Evolutionary conservation across 35 echinoderm and acorn worm genomes (phyloP).

Genomic region (Diadema setosum): DNA sequence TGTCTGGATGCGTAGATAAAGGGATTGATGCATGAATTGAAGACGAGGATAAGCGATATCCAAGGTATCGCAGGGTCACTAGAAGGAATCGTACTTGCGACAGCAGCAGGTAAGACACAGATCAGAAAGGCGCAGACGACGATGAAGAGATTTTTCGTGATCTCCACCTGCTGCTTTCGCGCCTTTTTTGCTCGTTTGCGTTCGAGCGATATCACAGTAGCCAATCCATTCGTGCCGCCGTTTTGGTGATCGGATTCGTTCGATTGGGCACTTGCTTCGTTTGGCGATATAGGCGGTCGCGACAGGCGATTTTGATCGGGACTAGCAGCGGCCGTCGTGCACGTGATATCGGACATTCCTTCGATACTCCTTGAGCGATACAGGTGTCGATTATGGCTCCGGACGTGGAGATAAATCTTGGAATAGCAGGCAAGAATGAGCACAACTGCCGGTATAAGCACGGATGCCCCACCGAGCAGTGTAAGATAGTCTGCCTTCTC

Average conservation of each 20-base stretch:
- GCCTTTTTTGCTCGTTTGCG: neutral
- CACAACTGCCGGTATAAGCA: neutral
- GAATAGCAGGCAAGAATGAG: neutral
- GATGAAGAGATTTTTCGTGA: conserved; percentile 44
- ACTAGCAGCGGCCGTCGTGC: neutral
- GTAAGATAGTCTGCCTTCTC: neutral
- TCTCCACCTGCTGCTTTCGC: conserved; percentile 2
- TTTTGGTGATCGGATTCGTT: neutral
- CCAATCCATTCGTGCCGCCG: neutral
- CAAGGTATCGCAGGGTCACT: conserved; percentile 43
- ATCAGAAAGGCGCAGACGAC: conserved; percentile 31
- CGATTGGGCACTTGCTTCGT: neutral
- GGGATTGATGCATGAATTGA: conserved; percentile 45
- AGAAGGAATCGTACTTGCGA: conserved; percentile 12
- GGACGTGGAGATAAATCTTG: neutral
- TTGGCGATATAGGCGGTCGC: neutral
- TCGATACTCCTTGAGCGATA: neutral
- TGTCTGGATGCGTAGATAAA: conserved; percentile 53
- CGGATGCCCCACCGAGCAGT: neutral
- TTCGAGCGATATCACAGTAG: neutral
- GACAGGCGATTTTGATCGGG: neutral
- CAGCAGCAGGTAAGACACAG: conserved; percentile 28
- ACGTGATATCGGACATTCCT: neutral
- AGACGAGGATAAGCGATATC: conserved; percentile 2
- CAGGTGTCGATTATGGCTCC: neutral